Evolutionary conservation across 2,113 vertebrate species (phyloP).

Genomic region (Marcusenius ussheri): DNA sequence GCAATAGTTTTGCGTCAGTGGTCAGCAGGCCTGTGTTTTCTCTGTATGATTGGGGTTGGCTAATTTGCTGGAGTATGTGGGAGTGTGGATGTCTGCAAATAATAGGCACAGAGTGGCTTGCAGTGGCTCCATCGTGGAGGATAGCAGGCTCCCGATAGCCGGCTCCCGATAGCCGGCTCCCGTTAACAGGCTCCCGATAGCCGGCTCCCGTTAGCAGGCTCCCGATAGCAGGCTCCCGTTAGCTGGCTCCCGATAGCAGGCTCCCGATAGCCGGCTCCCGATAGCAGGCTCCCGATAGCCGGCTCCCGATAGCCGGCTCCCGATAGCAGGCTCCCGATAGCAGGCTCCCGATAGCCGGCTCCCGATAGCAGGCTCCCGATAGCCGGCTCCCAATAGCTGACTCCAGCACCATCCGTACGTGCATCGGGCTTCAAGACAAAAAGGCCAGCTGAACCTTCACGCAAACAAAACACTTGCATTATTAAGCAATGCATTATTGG

Average conservation of each 20-base stretch:
- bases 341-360: slow-evolving; percentile 8
- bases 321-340: too few relatives aligned
- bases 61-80: slow-evolving; percentile 30
- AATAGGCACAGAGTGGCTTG: slow-evolving; percentile 40
- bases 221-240: too few relatives aligned
- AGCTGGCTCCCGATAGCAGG: too few relatives aligned
- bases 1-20: background rate
- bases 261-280: too few relatives aligned
- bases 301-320: too few relatives aligned
- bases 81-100: slow-evolving; percentile 14
- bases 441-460: background rate
- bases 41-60: slow-evolving; percentile 30
- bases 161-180: background rate
- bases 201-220: too few relatives aligned
- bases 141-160: too few relatives aligned
- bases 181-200: too few relatives aligned
- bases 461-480: background rate
- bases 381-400: background rate
- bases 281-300: too few relatives aligned
- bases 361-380: background rate
- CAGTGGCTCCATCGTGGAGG: slow-evolving; percentile 32
- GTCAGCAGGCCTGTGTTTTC: background rate
- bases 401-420: too few relatives aligned
- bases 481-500: too few relatives aligned
- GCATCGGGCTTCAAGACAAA: background rate